These are phyloP conservation scores for Metopia argyrocephala DNA, from an alignment of 2,888 invertebrate species.

Conservation along the genomic window DNA sequence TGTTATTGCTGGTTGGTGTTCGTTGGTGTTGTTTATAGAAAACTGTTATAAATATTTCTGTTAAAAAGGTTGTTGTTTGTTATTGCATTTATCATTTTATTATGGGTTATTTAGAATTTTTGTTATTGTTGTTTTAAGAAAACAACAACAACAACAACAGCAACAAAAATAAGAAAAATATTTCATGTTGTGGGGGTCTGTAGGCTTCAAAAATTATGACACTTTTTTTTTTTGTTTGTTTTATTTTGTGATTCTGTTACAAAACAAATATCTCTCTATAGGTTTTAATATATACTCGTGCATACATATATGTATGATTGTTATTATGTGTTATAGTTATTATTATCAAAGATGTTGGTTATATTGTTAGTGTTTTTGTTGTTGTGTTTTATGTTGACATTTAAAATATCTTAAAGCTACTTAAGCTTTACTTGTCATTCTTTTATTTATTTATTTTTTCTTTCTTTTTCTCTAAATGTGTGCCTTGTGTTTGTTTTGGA, in stretches of 20 bases:
- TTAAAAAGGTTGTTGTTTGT: slow-evolving; percentile 22
- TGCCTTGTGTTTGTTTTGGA: slow-evolving; percentile 52
- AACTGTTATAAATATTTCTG: slow-evolving; percentile 52
- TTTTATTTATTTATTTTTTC: slow-evolving; percentile 7
- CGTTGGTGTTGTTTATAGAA: slow-evolving; percentile 2
- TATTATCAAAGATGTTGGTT: slow-evolving; percentile 33
- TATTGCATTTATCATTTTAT: slow-evolving; percentile 28
- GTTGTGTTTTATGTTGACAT: slow-evolving; percentile 54
- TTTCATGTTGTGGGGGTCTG: slow-evolving; percentile 39
- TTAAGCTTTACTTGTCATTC: slow-evolving; percentile 64
- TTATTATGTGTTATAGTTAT: slow-evolving; percentile 33
- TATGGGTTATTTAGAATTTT: slow-evolving; percentile 22
- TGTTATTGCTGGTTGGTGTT: not conserved
- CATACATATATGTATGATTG: too few relatives aligned
- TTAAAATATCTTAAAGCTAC: slow-evolving; percentile 64
- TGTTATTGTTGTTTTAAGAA: slow-evolving; percentile 16
- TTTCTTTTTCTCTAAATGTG: slow-evolving; percentile 55
- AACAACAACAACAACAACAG: too few relatives aligned
- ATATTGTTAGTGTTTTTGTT: not conserved
- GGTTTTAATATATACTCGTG: too few relatives aligned
- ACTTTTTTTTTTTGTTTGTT: slow-evolving; percentile 50
- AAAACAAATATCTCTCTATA: slow-evolving; percentile 1
- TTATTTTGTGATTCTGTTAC: too few relatives aligned
- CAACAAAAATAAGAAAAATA: too few relatives aligned
- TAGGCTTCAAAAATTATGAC: slow-evolving; percentile 57